A percentile compares a stretch with the other conserved stretches of the same genome.
phyloP scores from a whole-genome alignment of 2,113 vertebrate species.

The Lasiurus cinereus region DNA sequence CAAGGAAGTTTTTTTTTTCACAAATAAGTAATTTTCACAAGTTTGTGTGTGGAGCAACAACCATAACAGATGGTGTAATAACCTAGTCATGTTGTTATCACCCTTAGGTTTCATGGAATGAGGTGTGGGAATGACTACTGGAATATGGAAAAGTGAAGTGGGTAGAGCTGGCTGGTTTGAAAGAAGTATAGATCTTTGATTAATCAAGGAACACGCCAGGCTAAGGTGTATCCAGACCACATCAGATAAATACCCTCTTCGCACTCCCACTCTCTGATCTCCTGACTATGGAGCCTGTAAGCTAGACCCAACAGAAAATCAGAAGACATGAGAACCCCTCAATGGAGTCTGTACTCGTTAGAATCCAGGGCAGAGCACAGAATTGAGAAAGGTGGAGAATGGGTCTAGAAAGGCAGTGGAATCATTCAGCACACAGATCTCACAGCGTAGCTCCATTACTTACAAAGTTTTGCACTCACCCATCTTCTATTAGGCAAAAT shows the following conservation, averaged over 20 bases:
- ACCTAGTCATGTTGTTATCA: background rate
- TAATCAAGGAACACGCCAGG: background rate
- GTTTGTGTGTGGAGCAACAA: background rate
- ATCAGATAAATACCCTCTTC: background rate
- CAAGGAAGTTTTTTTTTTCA: background rate
- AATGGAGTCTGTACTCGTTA: background rate
- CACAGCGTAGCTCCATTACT: background rate
- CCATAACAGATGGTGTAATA: background rate
- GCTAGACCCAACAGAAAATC: background rate
- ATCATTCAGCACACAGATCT: background rate
- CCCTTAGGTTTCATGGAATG: background rate
- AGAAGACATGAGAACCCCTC: background rate
- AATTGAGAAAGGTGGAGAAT: background rate
- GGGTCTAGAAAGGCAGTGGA: background rate
- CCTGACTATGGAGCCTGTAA: background rate
- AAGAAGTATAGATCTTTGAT: background rate
- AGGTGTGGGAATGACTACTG: background rate
- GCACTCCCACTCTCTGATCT: background rate
- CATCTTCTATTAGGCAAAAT: background rate
- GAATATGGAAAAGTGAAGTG: background rate
- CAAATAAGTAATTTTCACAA: background rate
- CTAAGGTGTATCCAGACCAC: background rate
- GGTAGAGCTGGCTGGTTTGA: background rate
- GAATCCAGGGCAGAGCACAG: background rate
- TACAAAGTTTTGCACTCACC: background rate